These are phyloP conservation scores for Epinephelus lanceolatus DNA, from an alignment of 2,113 vertebrate genomes.

Conservation along the genomic window DNA sequence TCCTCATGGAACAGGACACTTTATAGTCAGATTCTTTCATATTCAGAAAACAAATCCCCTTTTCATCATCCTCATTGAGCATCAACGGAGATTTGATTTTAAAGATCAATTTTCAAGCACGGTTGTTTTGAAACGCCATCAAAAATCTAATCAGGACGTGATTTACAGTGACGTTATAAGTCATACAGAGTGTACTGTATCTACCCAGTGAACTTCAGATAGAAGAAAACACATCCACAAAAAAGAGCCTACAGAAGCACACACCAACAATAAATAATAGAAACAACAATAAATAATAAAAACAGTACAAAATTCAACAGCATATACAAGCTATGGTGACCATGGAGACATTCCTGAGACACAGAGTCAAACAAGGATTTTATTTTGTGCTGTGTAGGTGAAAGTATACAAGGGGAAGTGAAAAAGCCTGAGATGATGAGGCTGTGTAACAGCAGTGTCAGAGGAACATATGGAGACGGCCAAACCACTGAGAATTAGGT, in stretches of 20 bases:
- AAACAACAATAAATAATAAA: conserved; percentile 27
- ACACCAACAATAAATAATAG: conserved; percentile 32
- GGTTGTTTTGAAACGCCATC: neutral
- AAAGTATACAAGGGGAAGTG: neutral
- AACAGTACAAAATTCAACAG: neutral
- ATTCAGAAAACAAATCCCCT: conserved; percentile 42
- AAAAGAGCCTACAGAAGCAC: neutral
- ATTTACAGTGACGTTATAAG: neutral
- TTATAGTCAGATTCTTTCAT: conserved; percentile 43
- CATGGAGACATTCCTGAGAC: neutral
- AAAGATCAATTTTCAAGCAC: neutral
- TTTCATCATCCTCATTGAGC: conserved; percentile 18
- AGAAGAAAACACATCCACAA: conserved; percentile 3
- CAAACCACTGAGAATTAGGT: neutral
- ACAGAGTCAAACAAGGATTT: neutral
- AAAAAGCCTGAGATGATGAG: neutral
- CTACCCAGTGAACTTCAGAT: conserved; percentile 18
- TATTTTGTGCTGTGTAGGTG: neutral
- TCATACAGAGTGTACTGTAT: neutral
- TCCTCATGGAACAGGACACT: conserved; percentile 27
- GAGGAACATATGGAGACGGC: neutral
- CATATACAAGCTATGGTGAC: neutral
- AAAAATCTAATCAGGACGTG: neutral
- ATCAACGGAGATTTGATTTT: conserved; percentile 27
- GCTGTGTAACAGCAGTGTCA: neutral